Evolutionary conservation across 2,797 vertebrate species (phyloP).

Genomic region (Tamandua tetradactyla): DNA sequence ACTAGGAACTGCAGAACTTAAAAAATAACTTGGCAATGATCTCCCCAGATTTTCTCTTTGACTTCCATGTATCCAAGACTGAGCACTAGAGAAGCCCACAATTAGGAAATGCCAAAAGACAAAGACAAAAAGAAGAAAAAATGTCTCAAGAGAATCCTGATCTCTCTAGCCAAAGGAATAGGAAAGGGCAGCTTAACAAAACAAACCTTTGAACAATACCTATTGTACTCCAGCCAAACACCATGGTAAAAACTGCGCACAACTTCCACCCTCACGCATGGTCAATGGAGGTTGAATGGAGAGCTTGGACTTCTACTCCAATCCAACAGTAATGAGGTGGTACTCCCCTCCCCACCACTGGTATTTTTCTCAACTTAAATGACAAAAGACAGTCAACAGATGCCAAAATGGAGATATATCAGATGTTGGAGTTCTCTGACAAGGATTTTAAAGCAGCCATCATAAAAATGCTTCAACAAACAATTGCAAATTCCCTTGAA

Average conservation of each 20-base stretch:
- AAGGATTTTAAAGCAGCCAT: conserved; percentile 9
- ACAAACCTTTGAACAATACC: neutral
- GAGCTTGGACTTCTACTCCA: neutral
- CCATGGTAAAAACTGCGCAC: neutral
- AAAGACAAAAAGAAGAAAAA: neutral
- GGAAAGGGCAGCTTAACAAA: neutral
- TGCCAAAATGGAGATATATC: neutral
- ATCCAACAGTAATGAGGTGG: neutral
- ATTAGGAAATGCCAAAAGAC: neutral
- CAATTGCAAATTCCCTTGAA: conserved; percentile 32
- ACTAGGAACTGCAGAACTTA: neutral
- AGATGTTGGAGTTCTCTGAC: neutral
- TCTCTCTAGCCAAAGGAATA: neutral
- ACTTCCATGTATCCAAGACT: neutral
- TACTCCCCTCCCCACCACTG: neutral
- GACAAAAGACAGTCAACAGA: neutral
- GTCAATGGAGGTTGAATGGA: neutral
- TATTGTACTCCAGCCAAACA: neutral
- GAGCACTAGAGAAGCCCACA: neutral
- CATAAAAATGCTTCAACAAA: conserved; percentile 36
- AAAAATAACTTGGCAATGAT: neutral
- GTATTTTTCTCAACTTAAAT: too few species aligned
- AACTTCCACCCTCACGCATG: neutral
- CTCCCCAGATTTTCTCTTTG: neutral
- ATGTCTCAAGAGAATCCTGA: neutral